These are phyloP conservation scores for Pavo muticus DNA, from an alignment of 2,113 vertebrate genomes.

Conservation along the genomic window DNA sequence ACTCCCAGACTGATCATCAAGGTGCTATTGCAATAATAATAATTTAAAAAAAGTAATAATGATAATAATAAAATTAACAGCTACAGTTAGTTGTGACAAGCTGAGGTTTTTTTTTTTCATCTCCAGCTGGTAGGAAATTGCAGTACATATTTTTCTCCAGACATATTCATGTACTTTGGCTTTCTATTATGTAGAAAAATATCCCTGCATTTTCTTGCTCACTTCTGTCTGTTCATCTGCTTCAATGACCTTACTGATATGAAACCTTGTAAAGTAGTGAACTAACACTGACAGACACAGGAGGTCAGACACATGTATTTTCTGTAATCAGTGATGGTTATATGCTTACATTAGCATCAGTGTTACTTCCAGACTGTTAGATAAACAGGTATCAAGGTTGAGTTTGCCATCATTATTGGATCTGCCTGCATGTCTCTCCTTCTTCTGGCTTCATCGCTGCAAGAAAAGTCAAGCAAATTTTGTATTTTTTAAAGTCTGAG, in stretches of 20 bases:
- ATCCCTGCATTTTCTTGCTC: not conserved
- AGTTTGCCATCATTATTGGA: not conserved
- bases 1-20: not conserved
- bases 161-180: constrained; percentile 42
- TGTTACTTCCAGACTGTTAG: not conserved
- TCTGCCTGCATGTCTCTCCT: not conserved
- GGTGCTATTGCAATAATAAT: not conserved
- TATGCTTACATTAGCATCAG: not conserved
- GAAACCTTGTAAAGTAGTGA: not conserved
- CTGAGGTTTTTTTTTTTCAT: constrained; percentile 28
- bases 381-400: constrained; percentile 22
- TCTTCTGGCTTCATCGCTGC: not conserved
- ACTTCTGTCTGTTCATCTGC: constrained; percentile 32
- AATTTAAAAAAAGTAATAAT: not conserved
- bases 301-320: not conserved
- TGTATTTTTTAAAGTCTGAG: not conserved
- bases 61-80: constrained; percentile 72
- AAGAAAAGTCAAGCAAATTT: not conserved
- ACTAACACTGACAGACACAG: not conserved
- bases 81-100: constrained; percentile 69
- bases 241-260: not conserved
- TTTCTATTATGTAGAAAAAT: not conserved
- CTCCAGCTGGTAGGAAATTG: constrained; percentile 73
- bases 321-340: not conserved
- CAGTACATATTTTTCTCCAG: constrained; percentile 68